Conservation (phyloP, 1,140 invertebrate species). For the Ruditapes philippinarum region DNA sequence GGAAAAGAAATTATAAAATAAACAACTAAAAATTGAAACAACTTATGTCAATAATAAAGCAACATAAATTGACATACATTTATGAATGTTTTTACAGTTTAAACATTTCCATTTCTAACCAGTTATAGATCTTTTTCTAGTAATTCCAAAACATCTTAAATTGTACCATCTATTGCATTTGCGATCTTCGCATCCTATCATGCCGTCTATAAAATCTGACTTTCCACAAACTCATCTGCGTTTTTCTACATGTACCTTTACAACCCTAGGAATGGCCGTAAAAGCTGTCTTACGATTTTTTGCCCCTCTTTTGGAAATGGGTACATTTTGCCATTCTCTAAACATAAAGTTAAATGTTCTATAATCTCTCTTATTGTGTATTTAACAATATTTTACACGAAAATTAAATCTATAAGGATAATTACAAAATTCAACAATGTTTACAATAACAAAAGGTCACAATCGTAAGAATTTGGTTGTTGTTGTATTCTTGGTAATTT, state of each 20-base stretch:
- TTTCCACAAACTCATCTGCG: no score
- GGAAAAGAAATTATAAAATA: no score
- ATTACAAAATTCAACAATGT: no score
- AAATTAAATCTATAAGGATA: no score
- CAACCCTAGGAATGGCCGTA: not conserved
- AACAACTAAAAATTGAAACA: no score
- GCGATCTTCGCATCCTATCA: not conserved
- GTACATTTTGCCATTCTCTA: constrained; percentile 3
- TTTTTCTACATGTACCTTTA: constrained; percentile 9
- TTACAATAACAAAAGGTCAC: no score
- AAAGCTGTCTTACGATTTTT: not conserved
- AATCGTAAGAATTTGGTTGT: no score
- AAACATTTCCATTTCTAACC: constrained; percentile 19
- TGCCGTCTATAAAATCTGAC: constrained; percentile 8
- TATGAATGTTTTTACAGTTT: constrained; percentile 7
- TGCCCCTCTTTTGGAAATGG: constrained; percentile 9
- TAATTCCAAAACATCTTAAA: not conserved
- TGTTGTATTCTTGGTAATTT: no score
- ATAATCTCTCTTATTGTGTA: not conserved
- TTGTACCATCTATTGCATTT: constrained; percentile 7
- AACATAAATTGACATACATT: not conserved
- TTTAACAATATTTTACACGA: no score
- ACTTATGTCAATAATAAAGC: no score
- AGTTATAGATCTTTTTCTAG: not conserved
- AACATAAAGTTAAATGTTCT: no score